Evolutionary conservation across 2,888 invertebrate genomes (phyloP), one percentile per base, ranked within the genome.

Genomic region (Tenodera sinensis): DNA sequence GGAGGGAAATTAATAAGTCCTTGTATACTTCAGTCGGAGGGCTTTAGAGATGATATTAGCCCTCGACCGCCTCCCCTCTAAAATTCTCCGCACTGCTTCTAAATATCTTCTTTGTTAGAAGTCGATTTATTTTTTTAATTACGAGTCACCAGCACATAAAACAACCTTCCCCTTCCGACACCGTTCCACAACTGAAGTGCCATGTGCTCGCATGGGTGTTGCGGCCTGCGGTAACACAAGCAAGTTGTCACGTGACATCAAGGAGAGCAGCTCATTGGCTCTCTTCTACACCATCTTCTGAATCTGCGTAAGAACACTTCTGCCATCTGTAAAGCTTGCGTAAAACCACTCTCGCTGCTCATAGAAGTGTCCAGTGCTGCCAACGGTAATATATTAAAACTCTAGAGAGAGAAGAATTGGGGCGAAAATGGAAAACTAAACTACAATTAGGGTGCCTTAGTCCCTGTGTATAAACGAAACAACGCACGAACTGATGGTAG

Each of bases 141-240:
- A 27, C 8, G 28, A 28, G 25, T 8, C 28, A 30, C 34, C 27
- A 30, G 12, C n/a, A 82, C 47, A 87, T 7, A 83, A 30, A 15
- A 20, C 82, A 25, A 71, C 86, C 54, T 82, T 28, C 34, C n/a
- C 30, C 25, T 42, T n/a, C 81, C 83, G 83, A 34, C 30, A 34
- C 30, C 30, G 15, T 30, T n/a, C 87, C n/a, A 86, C 86, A 81
- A 87, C 84, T 84, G 84, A 9, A 14, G n/a, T 15, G 71, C 87
- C 87, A 87, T 87, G 87, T 87, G 87, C 87, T 87, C 83, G 71
- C 81, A 71, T 20, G 54, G 54, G 54, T 71, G 54, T 71, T 71
- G 54, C 20, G 25, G 54, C 54, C 25, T 71, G 54, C 54, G 54
- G 54, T 71, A 71, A 71, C 54, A 71, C 25, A 42, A 71, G 54